Conservation (phyloP, 2,113 vertebrate species). For the Bos indicus region DNA sequence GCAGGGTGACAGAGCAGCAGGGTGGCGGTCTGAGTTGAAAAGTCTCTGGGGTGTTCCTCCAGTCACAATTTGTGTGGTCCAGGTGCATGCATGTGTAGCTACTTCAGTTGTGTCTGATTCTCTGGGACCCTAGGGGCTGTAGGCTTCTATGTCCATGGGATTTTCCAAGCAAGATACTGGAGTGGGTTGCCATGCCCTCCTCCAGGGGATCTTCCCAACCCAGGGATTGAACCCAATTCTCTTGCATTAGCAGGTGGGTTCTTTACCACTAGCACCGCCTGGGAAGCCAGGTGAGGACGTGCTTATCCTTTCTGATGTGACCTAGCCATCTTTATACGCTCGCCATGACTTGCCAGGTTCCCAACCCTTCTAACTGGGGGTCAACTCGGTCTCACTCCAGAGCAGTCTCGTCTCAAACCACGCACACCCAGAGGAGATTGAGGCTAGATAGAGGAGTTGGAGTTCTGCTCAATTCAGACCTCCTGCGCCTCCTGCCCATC, state of each 20-base stretch:
- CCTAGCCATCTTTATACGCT: background rate
- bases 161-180: background rate
- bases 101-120: fast-evolving
- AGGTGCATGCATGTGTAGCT: fast-evolving
- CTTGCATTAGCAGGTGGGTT: background rate
- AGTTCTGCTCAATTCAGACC: background rate
- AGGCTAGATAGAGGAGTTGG: background rate
- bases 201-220: too few species aligned
- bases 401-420: background rate
- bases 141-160: background rate
- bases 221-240: too few species aligned
- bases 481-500: fast-evolving
- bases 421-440: background rate
- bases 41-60: background rate
- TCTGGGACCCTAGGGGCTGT: background rate
- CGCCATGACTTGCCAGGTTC: fast-evolving
- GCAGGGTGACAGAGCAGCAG: background rate
- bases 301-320: background rate
- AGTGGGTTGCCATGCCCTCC: background rate
- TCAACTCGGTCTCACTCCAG: too few species aligned
- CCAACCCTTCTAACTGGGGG: background rate
- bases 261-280: background rate
- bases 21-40: background rate
- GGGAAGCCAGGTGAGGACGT: background rate
- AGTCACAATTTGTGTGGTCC: background rate